A percentile compares a stretch with the other conserved stretches of the same genome.
phyloP scores from a whole-genome alignment of 2,797 vertebrate species.

The Lutjanus campechanus region DNA sequence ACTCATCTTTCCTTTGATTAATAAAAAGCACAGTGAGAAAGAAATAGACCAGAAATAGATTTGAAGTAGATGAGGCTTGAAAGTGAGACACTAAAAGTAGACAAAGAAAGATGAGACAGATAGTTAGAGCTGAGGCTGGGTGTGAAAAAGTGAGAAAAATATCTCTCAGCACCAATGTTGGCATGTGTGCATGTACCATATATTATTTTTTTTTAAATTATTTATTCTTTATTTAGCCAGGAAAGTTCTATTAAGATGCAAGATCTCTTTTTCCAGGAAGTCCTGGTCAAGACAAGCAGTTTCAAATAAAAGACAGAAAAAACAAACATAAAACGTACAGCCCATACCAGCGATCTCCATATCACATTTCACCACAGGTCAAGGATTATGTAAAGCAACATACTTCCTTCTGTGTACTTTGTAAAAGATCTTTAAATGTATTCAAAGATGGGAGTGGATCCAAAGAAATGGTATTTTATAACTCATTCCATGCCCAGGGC shows the following conservation, averaged over 20 bases:
- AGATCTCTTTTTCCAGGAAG: too few species aligned
- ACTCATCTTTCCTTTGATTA: neutral
- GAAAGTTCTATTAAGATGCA: too few species aligned
- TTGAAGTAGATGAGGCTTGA: too few species aligned
- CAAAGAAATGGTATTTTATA: neutral
- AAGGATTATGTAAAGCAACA: neutral
- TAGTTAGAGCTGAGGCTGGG: neutral
- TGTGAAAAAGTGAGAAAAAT: neutral
- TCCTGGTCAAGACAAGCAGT: too few species aligned
- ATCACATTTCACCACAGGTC: neutral
- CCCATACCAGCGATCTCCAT: too few species aligned
- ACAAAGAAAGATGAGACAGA: neutral
- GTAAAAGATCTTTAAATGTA: neutral
- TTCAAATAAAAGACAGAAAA: neutral
- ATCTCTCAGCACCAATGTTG: conserved; percentile 5
- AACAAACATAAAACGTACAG: neutral
- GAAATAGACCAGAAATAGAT: neutral
- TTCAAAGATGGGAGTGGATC: neutral
- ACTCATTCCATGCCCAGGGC: neutral
- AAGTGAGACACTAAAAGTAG: conserved; percentile 14
- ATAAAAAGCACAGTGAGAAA: neutral
- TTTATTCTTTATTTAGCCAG: too few species aligned
- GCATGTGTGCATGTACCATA: neutral
- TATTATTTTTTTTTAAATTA: too few species aligned
- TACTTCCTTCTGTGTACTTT: neutral